phyloP scores from a whole-genome alignment of 2,888 invertebrate genomes.

The Drosophila mulleri region DNA sequence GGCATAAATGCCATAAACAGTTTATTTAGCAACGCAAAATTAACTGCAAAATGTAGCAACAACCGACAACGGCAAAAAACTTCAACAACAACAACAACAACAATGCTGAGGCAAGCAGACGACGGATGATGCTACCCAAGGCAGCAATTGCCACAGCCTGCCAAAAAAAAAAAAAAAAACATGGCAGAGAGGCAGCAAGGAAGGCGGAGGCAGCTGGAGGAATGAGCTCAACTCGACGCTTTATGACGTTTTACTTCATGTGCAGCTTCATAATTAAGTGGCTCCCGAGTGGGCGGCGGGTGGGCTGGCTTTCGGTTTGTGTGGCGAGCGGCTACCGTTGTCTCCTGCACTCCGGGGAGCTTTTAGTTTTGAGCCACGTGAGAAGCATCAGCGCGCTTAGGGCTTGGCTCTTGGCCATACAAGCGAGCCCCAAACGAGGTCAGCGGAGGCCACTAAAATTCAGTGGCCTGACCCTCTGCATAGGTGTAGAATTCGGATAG shows the following conservation, averaged over 20 bases:
- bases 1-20: constrained; percentile 83
- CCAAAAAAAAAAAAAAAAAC: constrained; percentile 25
- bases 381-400: constrained; percentile 73
- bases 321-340: constrained; percentile 34
- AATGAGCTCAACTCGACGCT: constrained; percentile 71
- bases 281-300: constrained; percentile 37
- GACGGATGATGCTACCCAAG: constrained; percentile 70
- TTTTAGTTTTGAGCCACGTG: constrained; percentile 80
- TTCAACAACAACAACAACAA: constrained; percentile 25
- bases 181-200: background rate
- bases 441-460: constrained; percentile 75
- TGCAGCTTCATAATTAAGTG: constrained; percentile 80
- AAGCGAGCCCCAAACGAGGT: constrained; percentile 78
- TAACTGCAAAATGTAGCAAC: constrained; percentile 80
- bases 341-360: constrained; percentile 72
- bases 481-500: constrained; percentile 21
- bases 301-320: background rate
- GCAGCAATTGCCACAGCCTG: constrained; percentile 52
- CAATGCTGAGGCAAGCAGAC: constrained; percentile 48
- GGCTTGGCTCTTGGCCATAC: constrained; percentile 66
- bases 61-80: constrained; percentile 14
- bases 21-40: constrained; percentile 83
- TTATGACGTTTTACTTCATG: constrained; percentile 81
- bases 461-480: constrained; percentile 43
- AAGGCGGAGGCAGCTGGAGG: constrained; percentile 6